Base-by-base conservation (phyloP, 2,113 vertebrate genomes). In the Chauna torquata region DNA sequence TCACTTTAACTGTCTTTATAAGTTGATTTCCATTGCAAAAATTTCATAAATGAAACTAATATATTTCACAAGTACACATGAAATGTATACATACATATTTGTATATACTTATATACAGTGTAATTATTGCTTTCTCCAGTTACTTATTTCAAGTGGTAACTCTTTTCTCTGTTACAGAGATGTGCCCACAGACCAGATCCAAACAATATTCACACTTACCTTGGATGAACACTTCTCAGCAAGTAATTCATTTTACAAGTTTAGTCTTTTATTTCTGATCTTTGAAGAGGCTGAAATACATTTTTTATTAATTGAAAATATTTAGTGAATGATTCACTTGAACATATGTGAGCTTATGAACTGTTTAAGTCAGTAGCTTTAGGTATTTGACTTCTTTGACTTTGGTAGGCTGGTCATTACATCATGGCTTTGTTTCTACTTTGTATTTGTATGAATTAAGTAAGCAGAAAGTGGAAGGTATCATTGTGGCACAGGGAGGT, bases 321-420 rank as follows among this genome's bases (percentile, higher is more conserved):
- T 72, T 65, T 72, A 42, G 24, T 61, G 23, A 66, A 45, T 6
- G 5, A 75, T 90, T 88, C n/a, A 22, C 70, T 13, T 44, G 28
- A 81, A 78, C 12, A 15, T 57, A 34, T 0, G 0, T 47, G 12
- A 76, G 2, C 18, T 5, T 58, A 6, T 16, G 30, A 82, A 49
- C 38, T 72, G 3, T 57, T 88, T 11, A 62, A 74, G 27, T 86
- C 45, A 81, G 6, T 44, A 30, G 9, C 23, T 80, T 92, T 55
- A 83, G 25, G 30, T 74, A 52, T 75, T 62, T 85, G 47, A 65
- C 40, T 55, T 66, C n/a, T 66, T 71, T 69, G 64, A 44, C 50
- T 62, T 55, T 13, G 28, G 45, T 76, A 55, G 4, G 22, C 76
- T 70, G 12, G 32, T 70, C 30, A 54, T 74, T 82, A 36, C 6